Percentiles rank a stretch among this genome's conserved stretches.
These are phyloP conservation scores for Ichneumoninae sp. DNA, from an alignment of 2,888 invertebrate genomes.

Conservation along the genomic window DNA sequence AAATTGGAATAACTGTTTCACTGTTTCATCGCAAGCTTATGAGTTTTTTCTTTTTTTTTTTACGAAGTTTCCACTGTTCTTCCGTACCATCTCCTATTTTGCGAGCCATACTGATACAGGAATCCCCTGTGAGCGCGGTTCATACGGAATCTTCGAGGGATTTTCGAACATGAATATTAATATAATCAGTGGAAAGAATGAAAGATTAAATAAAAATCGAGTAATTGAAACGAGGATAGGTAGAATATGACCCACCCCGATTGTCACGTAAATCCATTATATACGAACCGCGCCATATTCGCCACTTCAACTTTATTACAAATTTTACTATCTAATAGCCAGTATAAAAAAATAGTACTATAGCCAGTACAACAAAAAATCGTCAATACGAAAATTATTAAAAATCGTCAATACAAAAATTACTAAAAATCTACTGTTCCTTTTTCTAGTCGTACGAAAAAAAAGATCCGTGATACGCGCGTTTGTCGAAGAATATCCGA, in stretches of 20 bases:
- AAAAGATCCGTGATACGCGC: too few species aligned
- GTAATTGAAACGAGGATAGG: background rate
- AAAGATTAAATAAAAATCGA: background rate
- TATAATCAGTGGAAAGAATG: background rate
- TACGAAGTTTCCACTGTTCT: background rate
- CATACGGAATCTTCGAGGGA: background rate
- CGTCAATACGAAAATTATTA: too few species aligned
- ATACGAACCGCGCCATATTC: too few species aligned
- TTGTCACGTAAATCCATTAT: too few species aligned
- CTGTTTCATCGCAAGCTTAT: slow-evolving; percentile 47
- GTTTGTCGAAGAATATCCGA: too few species aligned
- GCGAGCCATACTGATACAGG: background rate
- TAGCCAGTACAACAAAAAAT: too few species aligned
- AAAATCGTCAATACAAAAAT: too few species aligned
- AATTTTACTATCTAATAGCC: too few species aligned
- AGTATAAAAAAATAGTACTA: background rate
- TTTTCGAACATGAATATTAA: background rate
- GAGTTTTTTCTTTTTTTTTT: slow-evolving; percentile 1
- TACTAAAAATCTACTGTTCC: too few species aligned
- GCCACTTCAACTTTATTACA: too few species aligned
- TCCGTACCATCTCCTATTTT: background rate
- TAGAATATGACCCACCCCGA: background rate
- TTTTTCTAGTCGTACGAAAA: too few species aligned
- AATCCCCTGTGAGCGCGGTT: background rate
- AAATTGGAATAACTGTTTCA: slow-evolving; percentile 54